phyloP scores from a whole-genome alignment of 2,113 vertebrate genomes.

The Rhinoderma darwinii region DNA sequence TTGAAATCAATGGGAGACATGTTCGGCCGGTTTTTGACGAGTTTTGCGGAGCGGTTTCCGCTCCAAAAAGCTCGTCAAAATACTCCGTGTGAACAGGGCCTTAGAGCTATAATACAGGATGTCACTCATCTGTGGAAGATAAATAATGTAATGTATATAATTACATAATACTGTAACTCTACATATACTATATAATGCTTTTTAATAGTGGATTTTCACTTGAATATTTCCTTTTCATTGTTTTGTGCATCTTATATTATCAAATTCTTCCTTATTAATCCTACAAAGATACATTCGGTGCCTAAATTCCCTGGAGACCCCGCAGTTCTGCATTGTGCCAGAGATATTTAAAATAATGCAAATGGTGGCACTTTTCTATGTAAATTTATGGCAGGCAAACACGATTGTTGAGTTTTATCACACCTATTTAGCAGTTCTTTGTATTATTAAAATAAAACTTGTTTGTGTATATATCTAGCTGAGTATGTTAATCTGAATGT shows the following conservation, averaged over 20 bases:
- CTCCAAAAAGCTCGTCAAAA: too few species aligned
- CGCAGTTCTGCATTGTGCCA: background rate
- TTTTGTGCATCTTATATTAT: background rate
- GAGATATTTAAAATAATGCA: background rate
- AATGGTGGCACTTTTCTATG: background rate
- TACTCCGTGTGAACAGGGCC: too few species aligned
- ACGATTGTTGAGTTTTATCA: background rate
- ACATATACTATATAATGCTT: too few species aligned
- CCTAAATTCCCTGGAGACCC: background rate
- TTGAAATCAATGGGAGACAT: too few species aligned
- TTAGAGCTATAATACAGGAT: too few species aligned
- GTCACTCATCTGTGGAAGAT: too few species aligned
- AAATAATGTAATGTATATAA: too few species aligned
- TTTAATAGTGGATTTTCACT: too few species aligned
- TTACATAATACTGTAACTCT: too few species aligned
- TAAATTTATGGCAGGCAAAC: slow-evolving; percentile 15
- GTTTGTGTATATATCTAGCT: background rate
- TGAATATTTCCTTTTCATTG: background rate
- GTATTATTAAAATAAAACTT: background rate
- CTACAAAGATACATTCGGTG: background rate
- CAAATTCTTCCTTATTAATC: background rate
- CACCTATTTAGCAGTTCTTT: background rate
- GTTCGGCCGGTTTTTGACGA: too few species aligned
- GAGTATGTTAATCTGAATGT: background rate
- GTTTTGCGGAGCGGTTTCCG: too few species aligned